Conservation (phyloP, 1,140 invertebrate species). For the Cydia fagiglandana region DNA sequence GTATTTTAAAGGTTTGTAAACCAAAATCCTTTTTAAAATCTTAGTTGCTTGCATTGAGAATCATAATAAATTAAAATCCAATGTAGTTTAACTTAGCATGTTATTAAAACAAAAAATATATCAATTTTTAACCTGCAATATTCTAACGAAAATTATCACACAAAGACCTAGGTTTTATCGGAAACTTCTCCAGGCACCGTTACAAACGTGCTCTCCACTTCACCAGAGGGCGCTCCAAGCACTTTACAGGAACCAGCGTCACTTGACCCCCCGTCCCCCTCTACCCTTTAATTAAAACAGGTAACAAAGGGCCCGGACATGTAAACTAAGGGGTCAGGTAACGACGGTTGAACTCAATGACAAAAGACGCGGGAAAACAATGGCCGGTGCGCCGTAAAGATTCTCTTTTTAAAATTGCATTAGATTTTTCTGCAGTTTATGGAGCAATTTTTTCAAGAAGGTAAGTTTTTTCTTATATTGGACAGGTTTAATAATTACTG, state of each 20-base stretch:
- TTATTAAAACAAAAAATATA: not conserved
- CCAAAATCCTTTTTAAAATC: too few species aligned
- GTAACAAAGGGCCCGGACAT: conserved; percentile 32
- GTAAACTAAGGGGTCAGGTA: conserved; percentile 36
- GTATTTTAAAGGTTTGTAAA: too few species aligned
- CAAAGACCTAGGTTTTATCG: conserved; percentile 51
- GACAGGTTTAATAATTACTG: too few species aligned
- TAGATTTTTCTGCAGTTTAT: conserved; percentile 43
- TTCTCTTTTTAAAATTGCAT: conserved; percentile 46
- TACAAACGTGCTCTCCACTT: conserved; percentile 46
- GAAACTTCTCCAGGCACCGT: conserved; percentile 49
- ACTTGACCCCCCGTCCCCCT: conserved; percentile 34
- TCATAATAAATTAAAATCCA: too few species aligned
- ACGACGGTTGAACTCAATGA: conserved; percentile 41
- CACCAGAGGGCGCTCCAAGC: conserved; percentile 45
- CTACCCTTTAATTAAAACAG: conserved; percentile 34
- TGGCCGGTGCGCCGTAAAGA: conserved; percentile 41
- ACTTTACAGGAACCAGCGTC: conserved; percentile 37
- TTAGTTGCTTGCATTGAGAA: too few species aligned
- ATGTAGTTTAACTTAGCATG: too few species aligned
- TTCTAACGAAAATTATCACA: conserved; percentile 46
- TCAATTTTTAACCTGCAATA: conserved; percentile 38
- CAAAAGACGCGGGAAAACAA: conserved; percentile 53
- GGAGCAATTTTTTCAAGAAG: conserved; percentile 15
- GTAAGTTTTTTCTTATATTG: not conserved